Base-by-base conservation (phyloP, 2,888 invertebrate genomes). In the Sinodicranocentrus sp. region DNA sequence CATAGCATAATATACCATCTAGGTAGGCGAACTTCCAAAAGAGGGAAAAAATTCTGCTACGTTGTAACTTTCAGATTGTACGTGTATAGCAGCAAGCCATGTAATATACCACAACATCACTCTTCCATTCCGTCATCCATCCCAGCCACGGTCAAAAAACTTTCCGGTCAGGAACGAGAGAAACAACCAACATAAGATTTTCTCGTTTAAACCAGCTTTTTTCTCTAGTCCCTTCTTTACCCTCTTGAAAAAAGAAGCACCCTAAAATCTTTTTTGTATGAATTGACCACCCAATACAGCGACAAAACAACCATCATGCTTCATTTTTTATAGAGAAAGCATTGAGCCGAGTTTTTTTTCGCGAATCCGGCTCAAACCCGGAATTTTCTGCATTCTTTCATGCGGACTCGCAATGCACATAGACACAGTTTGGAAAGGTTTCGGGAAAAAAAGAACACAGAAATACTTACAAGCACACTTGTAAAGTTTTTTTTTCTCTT, bases 101-200 rank as follows among this genome's bases (percentile, higher is more conserved):
- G 21, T n/a, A 33, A 65, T 59, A 59, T 48, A 28, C 57, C 68
- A 48, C 26, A 70, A 78, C 68, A 78, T 70, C 78, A 78, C 61
- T 78, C 70, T 70, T 61, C 78, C 70, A 78, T 70, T 70, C 77
- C 61, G n/a, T n/a, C n/a, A 78, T 78, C 61, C 43, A 70, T 78
- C 63, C 52, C 33, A 6, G 54, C 17, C 25, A 43, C 21, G 15
- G 65, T 15, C 13, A 23, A 67, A 65, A 67, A 68, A 68, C 15
- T 68, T 77, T 68, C 67, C 68, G 68, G 67, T 59, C 67, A 77
- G 59, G 39, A 13, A 39, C 13, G 39, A 39, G 39, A 39, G 39
- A 13, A 39, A 39, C n/a, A n/a, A n/a, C n/a, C n/a, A n/a, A n/a
- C n/a, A n/a, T n/a, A 39, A 39, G 39, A 8, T 39, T 39, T 39